Conservation (phyloP, 2,888 invertebrate species). For the Strigamia crassipes region DNA sequence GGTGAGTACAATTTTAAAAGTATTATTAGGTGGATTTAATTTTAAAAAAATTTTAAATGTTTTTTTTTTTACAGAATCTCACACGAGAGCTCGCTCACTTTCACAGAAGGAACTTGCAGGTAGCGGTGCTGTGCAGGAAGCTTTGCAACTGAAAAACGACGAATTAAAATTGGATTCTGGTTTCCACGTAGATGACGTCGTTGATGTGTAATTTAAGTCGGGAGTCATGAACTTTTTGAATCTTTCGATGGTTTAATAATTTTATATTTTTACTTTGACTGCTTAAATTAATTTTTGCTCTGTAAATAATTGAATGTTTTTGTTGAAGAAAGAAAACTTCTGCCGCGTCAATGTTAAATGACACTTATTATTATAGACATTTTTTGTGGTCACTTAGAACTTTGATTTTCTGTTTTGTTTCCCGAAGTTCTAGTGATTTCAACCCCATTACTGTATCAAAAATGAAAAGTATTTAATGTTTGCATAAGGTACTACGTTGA, state of each 20-base stretch:
- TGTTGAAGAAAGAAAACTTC: not conserved
- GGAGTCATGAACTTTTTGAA: not conserved
- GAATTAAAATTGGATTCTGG: constrained; percentile 4
- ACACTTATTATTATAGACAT: not conserved
- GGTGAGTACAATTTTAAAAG: not conserved
- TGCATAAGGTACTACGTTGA: not conserved
- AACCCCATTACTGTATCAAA: not conserved
- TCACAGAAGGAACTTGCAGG: constrained; percentile 27
- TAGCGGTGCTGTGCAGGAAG: not conserved
- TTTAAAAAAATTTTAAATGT: not conserved
- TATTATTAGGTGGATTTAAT: not conserved
- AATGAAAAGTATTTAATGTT: not conserved
- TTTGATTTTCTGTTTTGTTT: not conserved
- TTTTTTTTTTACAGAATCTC: not conserved
- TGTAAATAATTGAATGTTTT: constrained; percentile 23
- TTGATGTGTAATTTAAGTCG: constrained; percentile 39
- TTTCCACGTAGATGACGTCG: constrained; percentile 44
- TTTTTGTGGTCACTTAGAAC: not conserved
- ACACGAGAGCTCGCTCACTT: not conserved
- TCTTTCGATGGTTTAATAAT: constrained; percentile 38
- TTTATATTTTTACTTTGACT: not conserved
- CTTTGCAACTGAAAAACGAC: constrained; percentile 20
- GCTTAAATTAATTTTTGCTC: constrained; percentile 15
- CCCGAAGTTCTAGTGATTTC: not conserved
- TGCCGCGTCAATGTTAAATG: not conserved